Percentiles rank a stretch among this genome's conserved stretches.
phyloP scores from a whole-genome alignment of 2,888 invertebrate species.

The Morpho helenor region DNA sequence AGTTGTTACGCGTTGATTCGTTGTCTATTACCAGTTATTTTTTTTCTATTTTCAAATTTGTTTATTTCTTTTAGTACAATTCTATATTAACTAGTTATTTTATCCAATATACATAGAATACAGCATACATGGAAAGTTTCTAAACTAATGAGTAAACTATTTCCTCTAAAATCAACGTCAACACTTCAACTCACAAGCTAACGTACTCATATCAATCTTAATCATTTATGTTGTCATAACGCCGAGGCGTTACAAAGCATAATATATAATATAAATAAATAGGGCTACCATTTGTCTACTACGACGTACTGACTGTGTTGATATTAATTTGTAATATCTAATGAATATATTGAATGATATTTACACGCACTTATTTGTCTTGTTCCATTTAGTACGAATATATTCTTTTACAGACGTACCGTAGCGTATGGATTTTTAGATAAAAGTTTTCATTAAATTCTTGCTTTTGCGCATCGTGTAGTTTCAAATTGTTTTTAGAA shows the following conservation, averaged over 20 bases:
- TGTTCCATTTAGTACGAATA: no score
- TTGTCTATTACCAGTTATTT: no score
- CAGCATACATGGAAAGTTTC: slow-evolving; percentile 14
- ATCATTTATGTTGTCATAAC: slow-evolving; percentile 14
- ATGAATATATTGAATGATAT: neutral
- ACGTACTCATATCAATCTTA: slow-evolving; percentile 17
- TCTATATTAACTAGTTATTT: no score
- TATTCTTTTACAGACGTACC: no score
- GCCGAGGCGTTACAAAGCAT: neutral
- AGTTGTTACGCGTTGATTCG: no score
- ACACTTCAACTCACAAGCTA: slow-evolving; percentile 2
- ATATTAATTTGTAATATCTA: slow-evolving; percentile 1
- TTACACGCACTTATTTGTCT: neutral
- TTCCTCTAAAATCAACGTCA: slow-evolving; percentile 5
- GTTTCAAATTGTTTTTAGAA: no score
- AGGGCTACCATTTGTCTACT: neutral
- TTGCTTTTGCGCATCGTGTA: no score
- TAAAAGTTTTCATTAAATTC: no score
- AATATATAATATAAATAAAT: neutral
- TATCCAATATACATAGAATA: no score
- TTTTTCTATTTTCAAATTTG: no score
- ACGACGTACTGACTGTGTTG: neutral
- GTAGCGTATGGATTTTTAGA: no score
- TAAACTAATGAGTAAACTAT: slow-evolving; percentile 1
- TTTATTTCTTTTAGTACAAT: no score